These are phyloP conservation scores for Morone chrysops DNA, from an alignment of 2,113 vertebrate genomes.

Conservation along the genomic window DNA sequence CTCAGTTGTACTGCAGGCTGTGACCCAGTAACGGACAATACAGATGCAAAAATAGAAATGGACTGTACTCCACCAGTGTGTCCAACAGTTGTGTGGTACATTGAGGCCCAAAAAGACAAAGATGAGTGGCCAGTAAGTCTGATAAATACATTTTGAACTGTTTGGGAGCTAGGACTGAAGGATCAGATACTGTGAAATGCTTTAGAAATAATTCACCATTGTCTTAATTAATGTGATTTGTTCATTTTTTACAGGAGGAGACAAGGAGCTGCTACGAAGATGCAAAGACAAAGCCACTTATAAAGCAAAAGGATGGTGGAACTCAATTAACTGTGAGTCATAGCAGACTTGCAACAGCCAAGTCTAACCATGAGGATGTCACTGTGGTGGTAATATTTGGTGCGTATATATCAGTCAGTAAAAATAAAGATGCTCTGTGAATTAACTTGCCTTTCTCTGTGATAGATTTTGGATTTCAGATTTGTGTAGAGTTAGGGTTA, in stretches of 20 bases:
- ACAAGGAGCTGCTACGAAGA: constrained; percentile 46
- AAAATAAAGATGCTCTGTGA: background rate
- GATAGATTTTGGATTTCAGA: background rate
- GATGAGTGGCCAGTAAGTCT: constrained; percentile 46
- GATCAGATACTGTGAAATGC: background rate
- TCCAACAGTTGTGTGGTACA: constrained; percentile 67
- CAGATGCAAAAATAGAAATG: constrained; percentile 51
- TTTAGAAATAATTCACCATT: background rate
- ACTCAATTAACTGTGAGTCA: constrained; percentile 40
- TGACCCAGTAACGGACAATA: rapidly evolving
- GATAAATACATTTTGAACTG: background rate
- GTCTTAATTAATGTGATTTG: background rate
- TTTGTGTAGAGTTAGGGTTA: too few relatives aligned
- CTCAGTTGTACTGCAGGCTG: constrained; percentile 61
- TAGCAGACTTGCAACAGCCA: background rate
- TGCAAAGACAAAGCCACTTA: constrained; percentile 27
- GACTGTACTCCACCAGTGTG: constrained; percentile 31
- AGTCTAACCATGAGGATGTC: background rate
- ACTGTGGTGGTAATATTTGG: constrained; percentile 65
- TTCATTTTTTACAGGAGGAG: constrained; percentile 32
- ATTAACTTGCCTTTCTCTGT: background rate
- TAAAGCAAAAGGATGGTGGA: background rate
- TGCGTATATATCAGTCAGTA: constrained; percentile 23
- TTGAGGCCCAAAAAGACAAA: constrained; percentile 17
- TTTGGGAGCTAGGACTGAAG: background rate